Evolutionary conservation across 2,888 invertebrate genomes (phyloP).

Genomic region (Latrodectus elegans): DNA sequence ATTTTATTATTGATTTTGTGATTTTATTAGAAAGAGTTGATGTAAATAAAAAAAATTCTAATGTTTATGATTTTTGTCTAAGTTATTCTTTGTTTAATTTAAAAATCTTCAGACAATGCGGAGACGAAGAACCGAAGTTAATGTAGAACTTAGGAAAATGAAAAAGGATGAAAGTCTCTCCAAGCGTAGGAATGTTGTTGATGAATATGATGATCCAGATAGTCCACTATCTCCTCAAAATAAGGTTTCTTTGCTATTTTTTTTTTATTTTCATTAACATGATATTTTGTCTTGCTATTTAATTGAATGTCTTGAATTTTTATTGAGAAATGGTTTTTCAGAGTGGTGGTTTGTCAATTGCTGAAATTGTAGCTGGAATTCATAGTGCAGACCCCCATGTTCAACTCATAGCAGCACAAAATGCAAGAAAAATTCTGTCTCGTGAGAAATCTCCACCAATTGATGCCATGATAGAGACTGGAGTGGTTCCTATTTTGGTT

Average conservation of each 20-base stretch:
- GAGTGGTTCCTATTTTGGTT: conserved; percentile 88
- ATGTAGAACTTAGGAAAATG: conserved; percentile 92
- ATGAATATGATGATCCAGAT: conserved; percentile 75
- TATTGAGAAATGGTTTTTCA: background rate
- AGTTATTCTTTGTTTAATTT: no score
- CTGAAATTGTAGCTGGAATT: conserved; percentile 84
- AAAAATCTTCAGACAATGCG: conserved; percentile 83
- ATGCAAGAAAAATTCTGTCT: conserved; percentile 90
- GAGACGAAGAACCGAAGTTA: conserved; percentile 89
- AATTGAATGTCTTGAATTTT: background rate
- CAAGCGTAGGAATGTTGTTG: conserved; percentile 88
- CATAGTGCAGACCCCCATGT: conserved; percentile 80
- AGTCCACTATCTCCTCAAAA: conserved; percentile 74
- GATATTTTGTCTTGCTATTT: background rate
- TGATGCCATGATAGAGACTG: conserved; percentile 86
- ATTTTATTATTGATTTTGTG: no score
- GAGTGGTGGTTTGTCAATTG: conserved; percentile 78
- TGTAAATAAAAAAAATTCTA: no score
- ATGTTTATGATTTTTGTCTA: no score
- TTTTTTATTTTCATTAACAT: no score
- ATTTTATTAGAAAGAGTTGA: no score
- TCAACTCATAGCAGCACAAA: conserved; percentile 84
- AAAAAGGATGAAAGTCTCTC: conserved; percentile 94
- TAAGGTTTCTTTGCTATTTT: conserved; percentile 71
- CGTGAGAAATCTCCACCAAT: conserved; percentile 94